phyloP scores from a whole-genome alignment of 2,888 invertebrate species.

The Agonum fuliginosum region DNA sequence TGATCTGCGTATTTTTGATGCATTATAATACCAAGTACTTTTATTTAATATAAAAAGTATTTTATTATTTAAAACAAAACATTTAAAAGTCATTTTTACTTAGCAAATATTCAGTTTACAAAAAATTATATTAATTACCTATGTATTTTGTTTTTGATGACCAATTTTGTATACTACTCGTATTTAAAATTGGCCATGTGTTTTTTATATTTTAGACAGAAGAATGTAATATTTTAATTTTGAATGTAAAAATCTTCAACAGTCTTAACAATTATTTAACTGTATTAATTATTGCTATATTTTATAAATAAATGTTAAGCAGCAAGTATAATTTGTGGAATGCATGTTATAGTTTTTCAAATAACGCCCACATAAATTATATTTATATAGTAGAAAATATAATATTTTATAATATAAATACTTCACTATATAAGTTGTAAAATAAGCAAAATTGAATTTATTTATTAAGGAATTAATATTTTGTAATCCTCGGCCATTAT shows the following conservation, averaged over 20 bases:
- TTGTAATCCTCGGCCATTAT: neutral
- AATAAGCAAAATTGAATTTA: neutral
- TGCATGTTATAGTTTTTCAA: neutral
- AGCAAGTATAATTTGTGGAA: neutral
- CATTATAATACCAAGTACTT: neutral
- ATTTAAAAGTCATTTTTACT: neutral
- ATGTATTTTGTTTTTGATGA: neutral
- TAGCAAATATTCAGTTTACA: neutral
- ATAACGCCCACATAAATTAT: too few relatives aligned
- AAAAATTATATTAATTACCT: neutral
- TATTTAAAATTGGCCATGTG: neutral
- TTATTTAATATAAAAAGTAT: too few relatives aligned
- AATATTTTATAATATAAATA: too few relatives aligned
- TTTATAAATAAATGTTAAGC: conserved; percentile 27
- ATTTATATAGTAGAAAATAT: too few relatives aligned
- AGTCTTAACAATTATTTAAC: conserved; percentile 37
- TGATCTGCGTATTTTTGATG: too few relatives aligned
- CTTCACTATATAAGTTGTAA: too few relatives aligned
- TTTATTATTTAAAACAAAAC: too few relatives aligned
- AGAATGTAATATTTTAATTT: neutral
- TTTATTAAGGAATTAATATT: neutral
- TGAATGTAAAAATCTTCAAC: conserved; percentile 1
- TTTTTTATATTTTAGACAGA: neutral
- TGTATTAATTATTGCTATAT: conserved; percentile 43
- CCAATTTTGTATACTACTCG: neutral